phyloP scores from a whole-genome alignment of 1,140 invertebrate species.

The Caenorhabditis brenneri region DNA sequence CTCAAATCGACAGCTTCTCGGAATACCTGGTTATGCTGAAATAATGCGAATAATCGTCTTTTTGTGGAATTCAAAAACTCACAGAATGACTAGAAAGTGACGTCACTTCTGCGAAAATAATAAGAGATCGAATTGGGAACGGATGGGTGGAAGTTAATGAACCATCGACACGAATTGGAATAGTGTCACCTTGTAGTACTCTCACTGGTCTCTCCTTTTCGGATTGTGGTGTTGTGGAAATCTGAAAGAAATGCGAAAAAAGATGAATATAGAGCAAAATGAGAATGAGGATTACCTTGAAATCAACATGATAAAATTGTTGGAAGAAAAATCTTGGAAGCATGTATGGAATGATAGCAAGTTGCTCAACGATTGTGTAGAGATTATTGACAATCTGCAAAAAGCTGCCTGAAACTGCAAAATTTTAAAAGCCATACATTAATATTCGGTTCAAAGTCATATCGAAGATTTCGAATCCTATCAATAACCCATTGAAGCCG shows the following conservation, averaged over 20 bases:
- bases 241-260: neutral
- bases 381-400: neutral
- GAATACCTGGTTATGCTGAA: neutral
- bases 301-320: conserved; percentile 15
- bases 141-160: neutral
- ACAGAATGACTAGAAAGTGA: neutral
- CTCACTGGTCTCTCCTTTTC: neutral
- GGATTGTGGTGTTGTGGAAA: neutral
- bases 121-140: neutral
- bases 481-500: neutral
- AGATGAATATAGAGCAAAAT: neutral
- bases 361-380: neutral
- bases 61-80: neutral
- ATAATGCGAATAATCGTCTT: neutral
- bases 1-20: neutral
- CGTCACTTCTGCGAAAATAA: neutral
- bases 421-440: neutral
- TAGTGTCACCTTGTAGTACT: neutral
- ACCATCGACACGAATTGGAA: conserved; percentile 1
- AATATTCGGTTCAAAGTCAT: neutral
- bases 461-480: neutral
- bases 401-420: neutral
- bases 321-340: conserved; percentile 31
- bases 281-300: neutral
- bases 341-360: neutral